Evolutionary conservation across 1,140 invertebrate species (phyloP), one percentile per base, ranked within the genome.

Genomic region (Solenopsis fugax): DNA sequence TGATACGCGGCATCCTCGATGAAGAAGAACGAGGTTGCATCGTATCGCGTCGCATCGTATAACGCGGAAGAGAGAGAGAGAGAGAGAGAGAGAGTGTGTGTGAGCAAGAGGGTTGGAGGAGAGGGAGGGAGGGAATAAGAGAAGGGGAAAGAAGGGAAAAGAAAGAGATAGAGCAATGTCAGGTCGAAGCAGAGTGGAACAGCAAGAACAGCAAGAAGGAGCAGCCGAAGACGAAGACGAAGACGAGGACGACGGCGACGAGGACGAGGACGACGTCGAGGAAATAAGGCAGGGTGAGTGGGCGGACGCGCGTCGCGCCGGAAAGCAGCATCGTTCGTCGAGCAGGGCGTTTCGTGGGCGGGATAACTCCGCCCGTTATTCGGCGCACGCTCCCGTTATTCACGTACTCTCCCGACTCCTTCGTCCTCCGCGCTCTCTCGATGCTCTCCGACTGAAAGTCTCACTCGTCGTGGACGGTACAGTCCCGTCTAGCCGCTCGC

Each of bases 401-500:
- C 88, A 73, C 80, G 80, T 75, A 75, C 80, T 82, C 85, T 76
- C 88, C 56, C 65, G 64, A 75, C 72, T 71, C 60, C 81, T 87
- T 86, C 71, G 72, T 86, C 87, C 88, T 82, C 77, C 87, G 86
- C 87, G 54, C 88, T 91, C 87, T 81, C 82, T 90, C 85, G 78
- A 85, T 89, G 80, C 86, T 69, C 65, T 50, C 65, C 73, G 54
- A 56, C 58, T 29, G 29, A 29, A 29, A 29, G 62, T 90, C 86
- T 90, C 89, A 24, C 72, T 86, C 29, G n/a, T 78, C 85, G 88
- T 58, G 58, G 77, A 52, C 80, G 85, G 89, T 91, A 91, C 90
- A 91, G 90, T 91, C 89, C 85, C 89, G 77, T 89, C 87, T 87
- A 89, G 89, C 85, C 89, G 88, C 78, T 88, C 90, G 90, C 86